phyloP scores from a whole-genome alignment of 2,888 invertebrate genomes.

The Syrista parreyssii region DNA sequence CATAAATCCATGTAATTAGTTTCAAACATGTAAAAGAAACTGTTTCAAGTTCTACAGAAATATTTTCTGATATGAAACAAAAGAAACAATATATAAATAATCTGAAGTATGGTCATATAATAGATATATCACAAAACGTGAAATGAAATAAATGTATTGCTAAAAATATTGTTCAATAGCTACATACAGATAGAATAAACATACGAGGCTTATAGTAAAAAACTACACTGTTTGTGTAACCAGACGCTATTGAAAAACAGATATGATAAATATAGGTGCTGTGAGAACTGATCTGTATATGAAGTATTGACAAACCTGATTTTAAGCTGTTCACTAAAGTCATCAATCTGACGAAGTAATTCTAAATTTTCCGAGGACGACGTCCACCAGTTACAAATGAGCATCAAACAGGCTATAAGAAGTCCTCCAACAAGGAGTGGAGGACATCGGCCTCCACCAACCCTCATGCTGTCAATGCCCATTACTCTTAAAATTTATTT shows the following conservation, averaged over 20 bases:
- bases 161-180: not conserved
- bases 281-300: not conserved
- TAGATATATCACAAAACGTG: too few species aligned
- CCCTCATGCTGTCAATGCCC: conserved; percentile 63
- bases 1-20: not conserved
- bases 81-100: not conserved
- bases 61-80: not conserved
- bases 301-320: conserved; percentile 50
- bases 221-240: not conserved
- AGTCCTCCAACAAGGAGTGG: conserved; percentile 60
- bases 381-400: conserved; percentile 63
- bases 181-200: not conserved
- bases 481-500: conserved; percentile 35
- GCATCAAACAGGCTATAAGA: conserved; percentile 55
- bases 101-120: not conserved
- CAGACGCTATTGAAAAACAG: not conserved
- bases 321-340: conserved; percentile 59
- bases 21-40: not conserved
- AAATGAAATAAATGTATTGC: not conserved
- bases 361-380: conserved; percentile 60
- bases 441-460: conserved; percentile 62
- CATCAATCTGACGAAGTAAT: conserved; percentile 59
- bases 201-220: not conserved
- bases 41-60: not conserved
- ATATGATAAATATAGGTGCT: not conserved